Evolutionary conservation across 2,888 invertebrate genomes (phyloP).

Genomic region (Sphecodes monilicornis): DNA sequence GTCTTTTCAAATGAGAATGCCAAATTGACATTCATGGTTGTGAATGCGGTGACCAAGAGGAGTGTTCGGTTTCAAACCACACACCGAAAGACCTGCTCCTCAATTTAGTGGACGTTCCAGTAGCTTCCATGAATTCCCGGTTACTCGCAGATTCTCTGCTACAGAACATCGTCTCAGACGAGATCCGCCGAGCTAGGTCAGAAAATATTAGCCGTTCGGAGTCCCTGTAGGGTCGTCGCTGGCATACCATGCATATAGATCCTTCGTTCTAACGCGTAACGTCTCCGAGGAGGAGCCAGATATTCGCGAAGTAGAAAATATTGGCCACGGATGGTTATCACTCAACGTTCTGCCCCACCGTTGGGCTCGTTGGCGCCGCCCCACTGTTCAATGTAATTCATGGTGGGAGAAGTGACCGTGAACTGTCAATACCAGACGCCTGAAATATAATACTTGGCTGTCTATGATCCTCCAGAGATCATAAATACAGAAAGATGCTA

Average conservation of each 20-base stretch:
- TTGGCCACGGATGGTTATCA: conserved; percentile 2
- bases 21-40: neutral
- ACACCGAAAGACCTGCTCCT: neutral
- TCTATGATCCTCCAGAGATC: neutral
- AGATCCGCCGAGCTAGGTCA: neutral
- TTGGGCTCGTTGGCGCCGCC: too few species aligned
- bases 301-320: conserved; percentile 4
- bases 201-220: conserved; percentile 9
- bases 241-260: neutral
- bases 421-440: neutral
- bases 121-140: neutral
- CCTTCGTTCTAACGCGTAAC: conserved; percentile 2
- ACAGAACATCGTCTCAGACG: neutral
- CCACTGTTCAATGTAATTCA: neutral
- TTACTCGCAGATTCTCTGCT: neutral
- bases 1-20: neutral
- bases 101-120: neutral
- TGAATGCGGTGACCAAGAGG: neutral
- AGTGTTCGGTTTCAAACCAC: neutral
- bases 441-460: conserved; percentile 9
- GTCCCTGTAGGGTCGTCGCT: neutral
- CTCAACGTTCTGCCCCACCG: neutral
- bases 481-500: conserved; percentile 12
- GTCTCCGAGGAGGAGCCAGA: conserved; percentile 5
- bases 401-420: neutral